Conservation (phyloP, 2,888 invertebrate genomes). For the Ichneumon xanthorius region DNA sequence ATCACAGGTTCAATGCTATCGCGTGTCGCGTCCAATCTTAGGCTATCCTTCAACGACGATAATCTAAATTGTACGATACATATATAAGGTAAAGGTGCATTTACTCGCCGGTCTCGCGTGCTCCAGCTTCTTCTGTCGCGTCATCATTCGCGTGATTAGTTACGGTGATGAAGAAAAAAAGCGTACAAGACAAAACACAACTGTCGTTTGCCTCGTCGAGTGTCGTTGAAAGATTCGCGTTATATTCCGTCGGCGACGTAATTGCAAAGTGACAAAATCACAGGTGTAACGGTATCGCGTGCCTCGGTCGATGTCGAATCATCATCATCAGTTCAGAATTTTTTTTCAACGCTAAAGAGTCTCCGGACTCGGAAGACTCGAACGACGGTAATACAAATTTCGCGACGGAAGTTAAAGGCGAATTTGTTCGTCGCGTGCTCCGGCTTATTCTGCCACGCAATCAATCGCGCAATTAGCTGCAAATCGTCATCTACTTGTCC, state of each 20-base stretch:
- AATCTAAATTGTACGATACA: conserved; percentile 1
- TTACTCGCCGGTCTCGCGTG: conserved; percentile 36
- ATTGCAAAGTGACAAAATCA: too few relatives aligned
- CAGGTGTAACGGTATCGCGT: too few relatives aligned
- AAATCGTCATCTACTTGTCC: conserved; percentile 46
- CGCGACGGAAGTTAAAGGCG: neutral
- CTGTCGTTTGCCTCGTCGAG: too few relatives aligned
- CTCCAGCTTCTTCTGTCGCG: conserved; percentile 40
- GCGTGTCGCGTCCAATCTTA: conserved; percentile 23
- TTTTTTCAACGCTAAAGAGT: too few relatives aligned
- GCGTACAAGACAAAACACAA: too few relatives aligned
- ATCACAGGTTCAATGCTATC: conserved; percentile 30
- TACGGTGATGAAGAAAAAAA: neutral
- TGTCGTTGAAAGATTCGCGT: too few relatives aligned
- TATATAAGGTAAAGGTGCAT: neutral
- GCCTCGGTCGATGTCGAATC: too few relatives aligned
- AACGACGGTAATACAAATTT: conserved; percentile 17
- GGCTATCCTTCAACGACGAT: conserved; percentile 23
- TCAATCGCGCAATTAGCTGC: conserved; percentile 55
- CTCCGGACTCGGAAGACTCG: too few relatives aligned
- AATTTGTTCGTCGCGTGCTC: conserved; percentile 36
- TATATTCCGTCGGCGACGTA: too few relatives aligned
- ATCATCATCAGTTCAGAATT: too few relatives aligned
- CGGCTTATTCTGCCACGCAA: conserved; percentile 43
- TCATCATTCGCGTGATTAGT: conserved; percentile 55